Evolutionary conservation across 2,888 invertebrate genomes (phyloP).

Genomic region (Lasiommata megera): DNA sequence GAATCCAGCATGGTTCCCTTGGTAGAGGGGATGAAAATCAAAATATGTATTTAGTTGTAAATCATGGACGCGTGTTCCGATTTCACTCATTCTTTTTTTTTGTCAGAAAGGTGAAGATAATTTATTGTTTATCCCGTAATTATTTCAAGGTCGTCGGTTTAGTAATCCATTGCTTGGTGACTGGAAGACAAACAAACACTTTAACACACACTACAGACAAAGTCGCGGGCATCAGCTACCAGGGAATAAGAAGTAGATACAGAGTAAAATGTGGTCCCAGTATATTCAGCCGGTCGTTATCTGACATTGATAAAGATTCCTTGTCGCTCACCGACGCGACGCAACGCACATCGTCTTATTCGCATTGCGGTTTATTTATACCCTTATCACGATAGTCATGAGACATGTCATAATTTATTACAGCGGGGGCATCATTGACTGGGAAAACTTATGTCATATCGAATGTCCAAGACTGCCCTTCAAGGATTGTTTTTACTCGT

Average conservation of each 20-base stretch:
- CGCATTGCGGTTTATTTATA: constrained; percentile 28
- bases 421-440: constrained; percentile 1
- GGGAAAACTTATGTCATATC: constrained; percentile 16
- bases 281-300: constrained; percentile 28
- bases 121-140: too few relatives aligned
- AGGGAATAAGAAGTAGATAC: neutral
- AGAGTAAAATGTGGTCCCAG: neutral
- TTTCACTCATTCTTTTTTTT: too few relatives aligned
- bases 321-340: constrained; percentile 32
- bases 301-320: constrained; percentile 44
- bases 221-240: too few relatives aligned
- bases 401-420: constrained; percentile 16
- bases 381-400: constrained; percentile 35
- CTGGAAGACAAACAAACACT: too few relatives aligned
- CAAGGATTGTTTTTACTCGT: neutral
- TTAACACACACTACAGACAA: too few relatives aligned
- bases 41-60: too few relatives aligned
- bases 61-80: too few relatives aligned
- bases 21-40: too few relatives aligned
- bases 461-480: neutral
- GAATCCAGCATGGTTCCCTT: too few relatives aligned
- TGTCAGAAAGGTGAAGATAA: too few relatives aligned
- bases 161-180: too few relatives aligned
- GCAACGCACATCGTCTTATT: constrained; percentile 37
- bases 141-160: too few relatives aligned